Conservation (phyloP, 2,888 invertebrate genomes). For the Megamerina dolium region DNA sequence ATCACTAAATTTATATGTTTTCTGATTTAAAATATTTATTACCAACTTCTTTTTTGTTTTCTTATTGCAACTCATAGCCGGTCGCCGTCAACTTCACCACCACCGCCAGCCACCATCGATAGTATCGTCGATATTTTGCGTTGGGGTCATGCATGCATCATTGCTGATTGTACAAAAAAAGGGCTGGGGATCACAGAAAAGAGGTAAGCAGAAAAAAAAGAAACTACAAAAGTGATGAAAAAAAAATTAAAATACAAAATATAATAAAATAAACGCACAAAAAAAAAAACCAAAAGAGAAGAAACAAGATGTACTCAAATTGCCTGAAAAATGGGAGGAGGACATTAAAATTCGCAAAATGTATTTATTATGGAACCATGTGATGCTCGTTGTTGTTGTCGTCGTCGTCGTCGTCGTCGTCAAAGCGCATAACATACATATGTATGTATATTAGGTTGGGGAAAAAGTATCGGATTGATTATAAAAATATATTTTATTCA, state of each 20-base stretch:
- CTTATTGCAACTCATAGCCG: constrained; percentile 1
- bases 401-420: constrained; percentile 4
- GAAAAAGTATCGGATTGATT: no score
- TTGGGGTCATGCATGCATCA: no score
- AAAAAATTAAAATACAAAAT: constrained; percentile 12
- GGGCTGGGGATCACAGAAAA: constrained; percentile 2
- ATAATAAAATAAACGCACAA: neutral
- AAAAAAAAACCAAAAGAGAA: constrained; percentile 6
- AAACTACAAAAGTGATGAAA: constrained; percentile 8
- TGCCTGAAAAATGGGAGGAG: constrained; percentile 42
- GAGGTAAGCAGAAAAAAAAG: constrained; percentile 9
- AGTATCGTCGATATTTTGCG: no score
- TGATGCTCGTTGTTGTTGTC: constrained; percentile 29
- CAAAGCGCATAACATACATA: neutral
- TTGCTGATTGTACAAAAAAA: no score
- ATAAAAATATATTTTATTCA: no score
- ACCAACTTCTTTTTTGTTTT: constrained; percentile 24
- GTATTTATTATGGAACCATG: constrained; percentile 44
- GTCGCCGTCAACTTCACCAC: constrained; percentile 5
- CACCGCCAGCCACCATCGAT: constrained; percentile 4
- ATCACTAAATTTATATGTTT: constrained; percentile 47
- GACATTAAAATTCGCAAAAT: constrained; percentile 45
- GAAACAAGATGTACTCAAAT: constrained; percentile 28
- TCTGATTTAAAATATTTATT: constrained; percentile 46
- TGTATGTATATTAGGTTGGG: no score